A percentile compares a stretch with the other conserved stretches of the same genome.
phyloP scores from a whole-genome alignment of 1,140 invertebrate genomes.

The Coenobita brevimanus region DNA sequence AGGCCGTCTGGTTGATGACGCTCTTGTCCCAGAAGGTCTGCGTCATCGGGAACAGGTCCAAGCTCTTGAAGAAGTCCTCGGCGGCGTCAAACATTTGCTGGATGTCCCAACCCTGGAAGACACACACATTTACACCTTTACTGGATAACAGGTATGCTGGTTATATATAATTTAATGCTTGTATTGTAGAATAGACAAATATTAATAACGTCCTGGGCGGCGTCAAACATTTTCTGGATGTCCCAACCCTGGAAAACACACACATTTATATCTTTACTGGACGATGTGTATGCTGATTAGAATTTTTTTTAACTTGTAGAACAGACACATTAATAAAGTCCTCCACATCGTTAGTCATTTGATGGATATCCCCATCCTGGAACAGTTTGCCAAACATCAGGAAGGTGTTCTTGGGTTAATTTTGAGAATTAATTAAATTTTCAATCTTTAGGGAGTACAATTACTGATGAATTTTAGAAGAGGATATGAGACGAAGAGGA shows the following conservation, averaged over 20 bases:
- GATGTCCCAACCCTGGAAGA: constrained; percentile 79
- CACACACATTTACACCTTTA: neutral
- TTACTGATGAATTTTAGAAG: too few relatives aligned
- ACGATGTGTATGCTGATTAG: too few relatives aligned
- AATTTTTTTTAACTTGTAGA: too few relatives aligned
- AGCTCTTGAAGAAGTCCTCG: constrained; percentile 88
- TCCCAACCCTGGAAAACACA: constrained; percentile 77
- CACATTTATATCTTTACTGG: neutral
- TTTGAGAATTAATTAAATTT: too few relatives aligned
- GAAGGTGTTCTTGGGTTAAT: too few relatives aligned
- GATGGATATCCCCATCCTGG: constrained; percentile 80
- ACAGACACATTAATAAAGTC: constrained; percentile 91
- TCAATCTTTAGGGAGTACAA: too few relatives aligned
- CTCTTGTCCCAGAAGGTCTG: constrained; percentile 88
- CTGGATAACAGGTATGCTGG: neutral
- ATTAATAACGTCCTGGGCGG: constrained; percentile 90
- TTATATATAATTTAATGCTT: too few relatives aligned
- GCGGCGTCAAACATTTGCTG: constrained; percentile 85
- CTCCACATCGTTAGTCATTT: constrained; percentile 87
- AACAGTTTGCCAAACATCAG: too few relatives aligned
- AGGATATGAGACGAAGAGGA: too few relatives aligned
- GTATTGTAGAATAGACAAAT: too few relatives aligned
- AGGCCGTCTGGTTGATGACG: constrained; percentile 81
- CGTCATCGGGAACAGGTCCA: constrained; percentile 87
- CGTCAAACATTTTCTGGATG: constrained; percentile 84